Evolutionary conservation across 2,888 invertebrate genomes (phyloP).

Genomic region (Agonopterix heracliana): DNA sequence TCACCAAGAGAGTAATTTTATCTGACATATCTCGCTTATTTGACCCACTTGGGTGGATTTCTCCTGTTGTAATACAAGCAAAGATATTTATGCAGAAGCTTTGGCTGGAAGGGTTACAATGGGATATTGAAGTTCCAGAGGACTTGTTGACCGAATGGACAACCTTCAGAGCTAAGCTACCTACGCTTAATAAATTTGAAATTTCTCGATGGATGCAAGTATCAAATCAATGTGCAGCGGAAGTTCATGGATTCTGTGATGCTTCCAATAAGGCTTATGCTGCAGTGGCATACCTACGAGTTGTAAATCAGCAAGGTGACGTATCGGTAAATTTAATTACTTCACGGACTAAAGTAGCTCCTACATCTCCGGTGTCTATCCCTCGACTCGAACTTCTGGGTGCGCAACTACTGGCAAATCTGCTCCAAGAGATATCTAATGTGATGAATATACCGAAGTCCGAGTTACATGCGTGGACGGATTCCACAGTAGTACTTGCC

Average conservation of each 20-base stretch:
- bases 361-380: conserved; percentile 4
- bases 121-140: conserved; percentile 17
- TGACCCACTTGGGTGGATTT: conserved; percentile 20
- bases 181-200: neutral
- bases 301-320: conserved; percentile 1
- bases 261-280: conserved; percentile 11
- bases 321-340: conserved; percentile 4
- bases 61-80: conserved; percentile 13
- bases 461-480: conserved; percentile 11
- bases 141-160: neutral
- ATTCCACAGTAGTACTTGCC: conserved; percentile 11
- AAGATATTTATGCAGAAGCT: conserved; percentile 19
- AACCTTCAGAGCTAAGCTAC: neutral
- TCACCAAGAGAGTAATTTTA: conserved; percentile 19
- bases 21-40: conserved; percentile 15
- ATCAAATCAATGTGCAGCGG: neutral
- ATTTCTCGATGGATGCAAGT: conserved; percentile 10
- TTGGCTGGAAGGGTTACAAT: conserved; percentile 17
- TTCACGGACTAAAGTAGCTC: conserved; percentile 4
- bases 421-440: conserved; percentile 6
- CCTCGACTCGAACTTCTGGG: conserved; percentile 13
- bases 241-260: conserved; percentile 11
- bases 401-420: conserved; percentile 7
- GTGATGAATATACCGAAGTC: conserved; percentile 1
- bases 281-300: conserved; percentile 8